These are phyloP conservation scores for Diadema setosum DNA, from an alignment of 35 echinoderm and acorn worm genomes.

Conservation along the genomic window DNA sequence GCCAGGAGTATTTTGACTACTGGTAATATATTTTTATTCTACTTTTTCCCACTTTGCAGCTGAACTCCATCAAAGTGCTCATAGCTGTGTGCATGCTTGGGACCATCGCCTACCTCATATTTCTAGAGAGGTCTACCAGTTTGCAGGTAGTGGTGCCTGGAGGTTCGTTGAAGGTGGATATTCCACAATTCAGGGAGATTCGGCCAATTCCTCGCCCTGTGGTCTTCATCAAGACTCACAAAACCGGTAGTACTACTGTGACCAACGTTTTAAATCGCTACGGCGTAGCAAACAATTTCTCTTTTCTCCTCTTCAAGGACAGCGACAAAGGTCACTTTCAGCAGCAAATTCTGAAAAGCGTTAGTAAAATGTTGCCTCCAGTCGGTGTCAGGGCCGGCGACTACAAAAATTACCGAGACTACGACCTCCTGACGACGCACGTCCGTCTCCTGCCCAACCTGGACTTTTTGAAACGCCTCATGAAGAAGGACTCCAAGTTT, in stretches of 20 bases:
- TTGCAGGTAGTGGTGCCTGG: too few species aligned
- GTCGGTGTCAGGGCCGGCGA: constrained; percentile 25
- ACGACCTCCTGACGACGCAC: constrained; percentile 56
- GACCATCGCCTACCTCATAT: too few species aligned
- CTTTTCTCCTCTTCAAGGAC: background rate
- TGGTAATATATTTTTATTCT: too few species aligned
- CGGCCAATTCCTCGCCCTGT: background rate
- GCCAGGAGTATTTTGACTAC: too few species aligned
- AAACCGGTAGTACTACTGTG: background rate
- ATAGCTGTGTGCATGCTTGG: too few species aligned
- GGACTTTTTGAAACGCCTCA: constrained; percentile 16
- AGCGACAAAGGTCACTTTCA: background rate
- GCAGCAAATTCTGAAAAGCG: background rate
- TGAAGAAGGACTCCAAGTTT: constrained; percentile 38
- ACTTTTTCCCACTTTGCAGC: too few species aligned
- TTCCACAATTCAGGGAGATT: too few species aligned
- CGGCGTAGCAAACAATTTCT: background rate
- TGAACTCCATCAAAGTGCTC: too few species aligned
- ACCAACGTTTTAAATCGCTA: background rate
- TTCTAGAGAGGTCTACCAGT: too few species aligned
- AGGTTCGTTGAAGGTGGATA: too few species aligned
- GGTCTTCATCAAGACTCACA: background rate
- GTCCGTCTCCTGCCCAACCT: constrained; percentile 6
- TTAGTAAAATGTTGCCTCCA: constrained; percentile 4
- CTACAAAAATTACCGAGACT: constrained; percentile 18